These are phyloP conservation scores for Syritta pipiens DNA, from an alignment of 2,888 invertebrate genomes.

Conservation along the genomic window DNA sequence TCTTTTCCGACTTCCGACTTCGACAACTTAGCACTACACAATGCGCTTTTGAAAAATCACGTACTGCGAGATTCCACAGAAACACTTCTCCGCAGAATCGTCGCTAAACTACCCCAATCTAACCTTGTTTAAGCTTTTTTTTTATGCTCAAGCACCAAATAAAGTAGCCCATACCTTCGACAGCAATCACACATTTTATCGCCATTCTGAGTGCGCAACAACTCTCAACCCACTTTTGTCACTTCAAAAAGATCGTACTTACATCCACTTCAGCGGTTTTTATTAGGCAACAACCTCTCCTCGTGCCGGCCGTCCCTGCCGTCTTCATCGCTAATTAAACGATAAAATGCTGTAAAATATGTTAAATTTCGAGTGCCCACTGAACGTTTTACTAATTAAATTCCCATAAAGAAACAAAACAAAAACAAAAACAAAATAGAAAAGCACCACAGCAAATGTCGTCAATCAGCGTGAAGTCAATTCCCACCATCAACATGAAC, in stretches of 20 bases:
- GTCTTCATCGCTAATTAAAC: slow-evolving; percentile 37
- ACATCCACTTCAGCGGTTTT: slow-evolving; percentile 7
- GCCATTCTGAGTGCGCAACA: slow-evolving; percentile 26
- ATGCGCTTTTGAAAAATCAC: too few relatives aligned
- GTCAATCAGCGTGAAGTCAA: slow-evolving; percentile 13
- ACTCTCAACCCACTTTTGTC: slow-evolving; percentile 23
- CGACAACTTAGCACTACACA: too few relatives aligned
- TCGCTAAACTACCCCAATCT: too few relatives aligned
- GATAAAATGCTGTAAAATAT: slow-evolving; percentile 28
- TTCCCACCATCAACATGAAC: slow-evolving; percentile 6
- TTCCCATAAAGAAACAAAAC: not conserved
- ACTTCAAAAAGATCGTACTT: not conserved
- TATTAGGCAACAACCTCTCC: slow-evolving; percentile 21
- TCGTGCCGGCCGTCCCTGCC: too few relatives aligned
- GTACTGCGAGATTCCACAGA: too few relatives aligned
- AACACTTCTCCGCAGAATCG: too few relatives aligned
- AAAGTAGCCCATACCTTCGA: too few relatives aligned
- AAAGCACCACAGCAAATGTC: slow-evolving; percentile 12
- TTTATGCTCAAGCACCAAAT: too few relatives aligned
- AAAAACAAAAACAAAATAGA: not conserved
- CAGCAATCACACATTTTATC: slow-evolving; percentile 32
- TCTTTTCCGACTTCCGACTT: too few relatives aligned
- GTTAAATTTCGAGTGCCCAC: not conserved
- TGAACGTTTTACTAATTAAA: slow-evolving; percentile 35
- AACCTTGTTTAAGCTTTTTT: too few relatives aligned